These are phyloP conservation scores for Chromobotia macracanthus DNA, from an alignment of 2,797 vertebrate genomes.

Conservation along the genomic window DNA sequence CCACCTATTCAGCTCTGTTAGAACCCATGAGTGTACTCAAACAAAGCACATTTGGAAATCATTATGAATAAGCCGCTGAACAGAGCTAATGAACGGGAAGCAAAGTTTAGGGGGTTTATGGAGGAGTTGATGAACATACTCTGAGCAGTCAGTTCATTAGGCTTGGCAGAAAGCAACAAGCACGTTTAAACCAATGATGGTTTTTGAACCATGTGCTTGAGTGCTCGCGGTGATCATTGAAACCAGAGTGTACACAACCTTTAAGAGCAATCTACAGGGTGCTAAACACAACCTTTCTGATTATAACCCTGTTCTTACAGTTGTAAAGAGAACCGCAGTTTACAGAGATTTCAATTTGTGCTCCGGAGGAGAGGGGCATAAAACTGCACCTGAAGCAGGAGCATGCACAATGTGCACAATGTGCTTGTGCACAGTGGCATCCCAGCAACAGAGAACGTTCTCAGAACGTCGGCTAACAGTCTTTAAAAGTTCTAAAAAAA, in stretches of 20 bases:
- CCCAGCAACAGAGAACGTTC: too few species aligned
- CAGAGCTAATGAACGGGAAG: slow-evolving; percentile 69
- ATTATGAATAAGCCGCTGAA: slow-evolving; percentile 71
- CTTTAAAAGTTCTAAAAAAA: too few species aligned
- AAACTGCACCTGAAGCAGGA: slow-evolving; percentile 1
- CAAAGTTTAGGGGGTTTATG: slow-evolving; percentile 69
- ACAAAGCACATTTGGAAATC: slow-evolving; percentile 74
- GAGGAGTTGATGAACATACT: slow-evolving; percentile 72
- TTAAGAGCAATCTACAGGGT: slow-evolving; percentile 29
- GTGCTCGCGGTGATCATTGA: slow-evolving; percentile 3
- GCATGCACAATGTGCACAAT: too few species aligned
- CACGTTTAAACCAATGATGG: background rate
- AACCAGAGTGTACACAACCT: slow-evolving; percentile 43
- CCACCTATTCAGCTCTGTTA: slow-evolving; percentile 48
- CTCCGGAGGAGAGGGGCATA: background rate
- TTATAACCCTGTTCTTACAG: slow-evolving; percentile 18
- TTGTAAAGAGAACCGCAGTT: slow-evolving; percentile 21
- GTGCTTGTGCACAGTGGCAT: too few species aligned
- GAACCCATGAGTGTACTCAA: slow-evolving; percentile 46
- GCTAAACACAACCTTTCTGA: slow-evolving; percentile 3
- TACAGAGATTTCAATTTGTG: slow-evolving; percentile 1
- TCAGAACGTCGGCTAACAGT: too few species aligned
- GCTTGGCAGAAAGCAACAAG: slow-evolving; percentile 44
- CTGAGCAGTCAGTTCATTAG: slow-evolving; percentile 73
- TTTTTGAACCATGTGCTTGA: slow-evolving; percentile 5